Percentiles rank a stretch among this genome's conserved stretches.
phyloP scores from a whole-genome alignment of 2,113 vertebrate genomes.

The Pseudolaguvia tuberculata region DNA sequence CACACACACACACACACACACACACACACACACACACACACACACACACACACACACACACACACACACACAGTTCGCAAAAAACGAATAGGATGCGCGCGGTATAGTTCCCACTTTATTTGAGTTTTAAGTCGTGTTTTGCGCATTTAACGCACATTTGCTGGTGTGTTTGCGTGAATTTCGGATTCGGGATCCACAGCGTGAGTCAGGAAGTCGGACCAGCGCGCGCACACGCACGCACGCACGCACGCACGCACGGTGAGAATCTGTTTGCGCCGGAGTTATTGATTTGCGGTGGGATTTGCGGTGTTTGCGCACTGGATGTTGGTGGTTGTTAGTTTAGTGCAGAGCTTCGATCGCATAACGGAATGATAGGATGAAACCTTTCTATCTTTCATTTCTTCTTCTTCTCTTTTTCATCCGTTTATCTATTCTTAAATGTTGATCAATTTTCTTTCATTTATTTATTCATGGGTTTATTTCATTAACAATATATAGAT shows the following conservation, averaged over 20 bases:
- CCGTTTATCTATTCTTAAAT: no score
- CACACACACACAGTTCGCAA: no score
- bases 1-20: no score
- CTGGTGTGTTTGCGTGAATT: background rate
- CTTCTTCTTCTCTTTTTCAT: no score
- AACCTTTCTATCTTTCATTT: no score
- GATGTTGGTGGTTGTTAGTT: background rate
- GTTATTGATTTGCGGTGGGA: background rate
- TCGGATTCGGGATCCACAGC: background rate
- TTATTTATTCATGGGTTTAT: no score
- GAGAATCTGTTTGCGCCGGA: background rate
- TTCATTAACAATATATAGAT: no score
- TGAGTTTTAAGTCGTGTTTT: background rate
- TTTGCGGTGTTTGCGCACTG: background rate
- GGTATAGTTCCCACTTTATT: no score
- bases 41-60: no score
- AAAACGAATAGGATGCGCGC: no score
- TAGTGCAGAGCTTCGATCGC: background rate
- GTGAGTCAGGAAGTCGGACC: background rate
- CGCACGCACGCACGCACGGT: background rate
- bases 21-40: no score
- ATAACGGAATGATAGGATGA: background rate
- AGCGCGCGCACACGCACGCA: background rate
- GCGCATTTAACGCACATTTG: background rate
- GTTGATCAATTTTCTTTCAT: no score